Evolutionary conservation across 2,113 vertebrate genomes (phyloP).

Genomic region (Setophaga kirtlandii): DNA sequence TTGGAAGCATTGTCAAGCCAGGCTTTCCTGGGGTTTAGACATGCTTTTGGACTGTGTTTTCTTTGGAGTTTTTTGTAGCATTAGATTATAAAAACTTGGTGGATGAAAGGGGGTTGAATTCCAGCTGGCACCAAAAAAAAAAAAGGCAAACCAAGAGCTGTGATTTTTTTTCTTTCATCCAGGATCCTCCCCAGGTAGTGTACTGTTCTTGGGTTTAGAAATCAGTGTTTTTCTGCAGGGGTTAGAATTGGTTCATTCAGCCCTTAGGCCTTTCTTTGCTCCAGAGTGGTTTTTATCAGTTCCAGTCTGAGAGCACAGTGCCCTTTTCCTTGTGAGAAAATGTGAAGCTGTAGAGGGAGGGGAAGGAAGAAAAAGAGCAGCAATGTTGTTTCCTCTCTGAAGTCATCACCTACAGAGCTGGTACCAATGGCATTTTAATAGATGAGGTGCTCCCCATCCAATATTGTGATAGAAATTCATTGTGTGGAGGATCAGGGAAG

Average conservation of each 20-base stretch:
- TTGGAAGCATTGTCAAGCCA: not conserved
- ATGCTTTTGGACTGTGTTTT: not conserved
- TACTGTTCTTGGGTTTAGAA: not conserved
- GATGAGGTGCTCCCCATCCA: not conserved
- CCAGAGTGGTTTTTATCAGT: not conserved
- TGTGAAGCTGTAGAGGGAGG: not conserved
- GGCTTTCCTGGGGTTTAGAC: not conserved
- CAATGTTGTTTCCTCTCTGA: not conserved
- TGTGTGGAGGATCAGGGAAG: not conserved
- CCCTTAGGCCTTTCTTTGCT: not conserved
- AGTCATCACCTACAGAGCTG: not conserved
- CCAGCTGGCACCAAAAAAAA: not conserved
- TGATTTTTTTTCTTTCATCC: not conserved
- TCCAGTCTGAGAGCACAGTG: not conserved
- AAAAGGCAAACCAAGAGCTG: not conserved
- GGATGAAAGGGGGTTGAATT: not conserved
- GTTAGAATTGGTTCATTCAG: not conserved
- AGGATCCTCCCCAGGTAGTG: not conserved
- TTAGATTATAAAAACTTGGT: not conserved
- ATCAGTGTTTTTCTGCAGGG: not conserved
- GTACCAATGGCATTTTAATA: conserved; percentile 32
- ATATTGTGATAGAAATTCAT: not conserved
- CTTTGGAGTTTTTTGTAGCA: not conserved
- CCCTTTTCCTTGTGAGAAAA: conserved; percentile 4
- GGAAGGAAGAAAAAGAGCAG: not conserved